Evolutionary conservation across 64 coral and sea anemone species (phyloP).

Genomic region (Anthopleura sola): DNA sequence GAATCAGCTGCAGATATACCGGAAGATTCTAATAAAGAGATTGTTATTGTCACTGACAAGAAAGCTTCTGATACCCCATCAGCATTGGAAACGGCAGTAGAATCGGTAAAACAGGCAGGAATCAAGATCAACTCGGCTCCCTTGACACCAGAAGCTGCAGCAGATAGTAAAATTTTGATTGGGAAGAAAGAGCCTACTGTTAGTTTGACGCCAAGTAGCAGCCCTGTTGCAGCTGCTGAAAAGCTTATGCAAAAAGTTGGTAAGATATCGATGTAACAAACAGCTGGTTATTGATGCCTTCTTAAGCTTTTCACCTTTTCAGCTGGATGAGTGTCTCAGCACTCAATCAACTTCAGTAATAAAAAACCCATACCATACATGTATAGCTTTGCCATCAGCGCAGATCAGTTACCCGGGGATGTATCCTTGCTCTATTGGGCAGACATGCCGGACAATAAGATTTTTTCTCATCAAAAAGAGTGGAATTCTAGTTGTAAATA

Average conservation of each 20-base stretch:
- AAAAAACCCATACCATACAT: no score
- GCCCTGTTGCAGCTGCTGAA: neutral
- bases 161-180: neutral
- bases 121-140: constrained; percentile 14
- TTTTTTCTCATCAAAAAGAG: no score
- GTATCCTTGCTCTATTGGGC: no score
- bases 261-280: neutral
- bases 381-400: no score
- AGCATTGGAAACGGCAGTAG: neutral
- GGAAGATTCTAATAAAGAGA: constrained; percentile 46
- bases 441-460: no score
- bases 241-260: neutral
- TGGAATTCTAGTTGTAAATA: no score
- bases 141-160: neutral
- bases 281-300: neutral
- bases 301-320: no score
- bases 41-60: constrained; percentile 69
- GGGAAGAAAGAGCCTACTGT: neutral
- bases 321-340: no score
- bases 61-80: constrained; percentile 17
- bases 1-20: constrained; percentile 26
- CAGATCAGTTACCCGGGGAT: no score
- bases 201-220: neutral
- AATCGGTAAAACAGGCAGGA: neutral
- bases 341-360: no score